Evolutionary conservation across 2,113 vertebrate genomes (phyloP).

Genomic region (Mustela nigripes): DNA sequence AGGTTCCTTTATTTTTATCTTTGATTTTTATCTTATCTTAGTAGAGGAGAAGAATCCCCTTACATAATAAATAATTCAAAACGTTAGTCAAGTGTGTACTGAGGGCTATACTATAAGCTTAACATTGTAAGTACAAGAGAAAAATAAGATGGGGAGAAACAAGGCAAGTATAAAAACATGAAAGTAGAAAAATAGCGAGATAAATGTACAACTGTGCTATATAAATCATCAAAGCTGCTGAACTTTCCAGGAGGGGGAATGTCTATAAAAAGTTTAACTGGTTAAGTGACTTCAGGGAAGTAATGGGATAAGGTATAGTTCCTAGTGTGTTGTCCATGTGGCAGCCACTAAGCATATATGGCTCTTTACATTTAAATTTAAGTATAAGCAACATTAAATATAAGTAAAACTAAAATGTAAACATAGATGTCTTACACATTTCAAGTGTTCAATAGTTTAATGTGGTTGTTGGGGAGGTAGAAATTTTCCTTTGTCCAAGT

Average conservation of each 20-base stretch:
- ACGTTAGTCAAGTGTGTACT: background rate
- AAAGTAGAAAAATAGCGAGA: constrained; percentile 12
- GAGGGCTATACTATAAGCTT: background rate
- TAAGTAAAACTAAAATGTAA: background rate
- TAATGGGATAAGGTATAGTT: background rate
- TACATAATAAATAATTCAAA: constrained; percentile 13
- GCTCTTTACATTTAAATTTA: background rate
- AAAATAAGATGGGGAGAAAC: background rate
- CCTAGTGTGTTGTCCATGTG: background rate
- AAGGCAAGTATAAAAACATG: background rate
- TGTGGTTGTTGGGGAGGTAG: background rate
- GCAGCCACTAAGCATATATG: background rate
- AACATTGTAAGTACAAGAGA: background rate
- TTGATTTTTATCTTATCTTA: background rate
- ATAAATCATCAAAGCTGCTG: background rate
- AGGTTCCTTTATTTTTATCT: background rate
- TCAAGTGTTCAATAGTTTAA: background rate
- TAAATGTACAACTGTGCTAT: background rate
- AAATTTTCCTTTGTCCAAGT: background rate
- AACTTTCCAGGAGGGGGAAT: too few relatives aligned
- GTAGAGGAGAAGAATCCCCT: background rate
- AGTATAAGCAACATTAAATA: background rate
- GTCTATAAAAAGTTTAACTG: background rate
- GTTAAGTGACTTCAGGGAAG: background rate
- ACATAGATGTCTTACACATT: background rate